phyloP scores from a whole-genome alignment of 2,113 vertebrate species.

The Anguilla rostrata region DNA sequence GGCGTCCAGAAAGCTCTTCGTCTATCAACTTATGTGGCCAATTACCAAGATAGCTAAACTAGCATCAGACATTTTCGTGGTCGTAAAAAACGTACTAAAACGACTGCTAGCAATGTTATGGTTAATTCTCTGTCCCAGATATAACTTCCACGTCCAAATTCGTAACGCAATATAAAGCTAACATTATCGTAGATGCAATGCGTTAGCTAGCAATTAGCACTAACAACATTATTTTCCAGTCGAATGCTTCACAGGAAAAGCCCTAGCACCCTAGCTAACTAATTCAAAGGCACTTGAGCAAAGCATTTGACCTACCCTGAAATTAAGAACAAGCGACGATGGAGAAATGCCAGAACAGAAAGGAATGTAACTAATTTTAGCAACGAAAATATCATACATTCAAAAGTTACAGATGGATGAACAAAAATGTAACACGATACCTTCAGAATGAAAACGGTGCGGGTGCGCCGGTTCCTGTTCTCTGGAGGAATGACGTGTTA shows the following conservation, averaged over 20 bases:
- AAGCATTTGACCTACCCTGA: conserved; percentile 15
- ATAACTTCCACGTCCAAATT: no score
- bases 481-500: conserved; percentile 67
- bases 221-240: background rate
- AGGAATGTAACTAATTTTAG: background rate
- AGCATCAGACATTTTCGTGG: no score
- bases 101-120: no score
- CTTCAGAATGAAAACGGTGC: background rate
- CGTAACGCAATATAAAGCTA: no score
- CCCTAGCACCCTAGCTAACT: background rate
- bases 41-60: no score
- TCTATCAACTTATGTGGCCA: no score
- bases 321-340: background rate
- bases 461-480: conserved; percentile 50
- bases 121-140: no score
- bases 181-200: no score
- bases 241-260: background rate
- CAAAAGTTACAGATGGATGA: background rate
- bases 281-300: background rate
- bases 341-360: background rate
- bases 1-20: no score
- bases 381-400: background rate
- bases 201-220: no score
- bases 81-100: no score
- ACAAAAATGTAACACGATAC: background rate